Conservation (phyloP, 2,113 vertebrate genomes). For the Craseonycteris thonglongyai region DNA sequence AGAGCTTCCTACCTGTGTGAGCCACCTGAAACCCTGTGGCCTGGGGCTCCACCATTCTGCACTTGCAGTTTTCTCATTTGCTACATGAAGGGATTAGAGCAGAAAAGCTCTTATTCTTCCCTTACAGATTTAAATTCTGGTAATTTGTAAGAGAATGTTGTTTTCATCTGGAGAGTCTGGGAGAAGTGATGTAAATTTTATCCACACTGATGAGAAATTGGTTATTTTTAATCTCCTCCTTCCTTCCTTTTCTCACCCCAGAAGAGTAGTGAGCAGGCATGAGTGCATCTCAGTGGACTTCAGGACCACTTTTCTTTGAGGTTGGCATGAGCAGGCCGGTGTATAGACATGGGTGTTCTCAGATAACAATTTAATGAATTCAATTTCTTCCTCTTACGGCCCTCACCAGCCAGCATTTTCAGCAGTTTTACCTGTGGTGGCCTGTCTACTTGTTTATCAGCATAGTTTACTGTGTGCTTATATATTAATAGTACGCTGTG, state of each 20-base stretch:
- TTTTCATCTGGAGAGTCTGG: background rate
- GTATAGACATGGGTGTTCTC: background rate
- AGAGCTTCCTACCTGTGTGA: fast-evolving
- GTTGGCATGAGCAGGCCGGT: background rate
- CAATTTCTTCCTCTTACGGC: fast-evolving
- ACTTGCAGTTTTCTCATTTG: background rate
- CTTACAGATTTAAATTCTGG: background rate
- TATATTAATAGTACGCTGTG: too few relatives aligned
- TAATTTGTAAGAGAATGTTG: background rate
- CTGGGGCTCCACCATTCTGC: background rate
- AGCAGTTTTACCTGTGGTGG: background rate
- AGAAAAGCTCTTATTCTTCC: background rate
- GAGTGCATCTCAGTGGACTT: background rate
- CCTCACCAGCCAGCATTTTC: background rate
- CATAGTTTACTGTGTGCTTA: background rate
- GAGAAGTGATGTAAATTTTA: background rate
- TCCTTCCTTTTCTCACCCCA: background rate
- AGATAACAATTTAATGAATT: fast-evolving
- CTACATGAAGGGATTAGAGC: background rate
- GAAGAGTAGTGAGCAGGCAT: background rate
- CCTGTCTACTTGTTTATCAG: background rate
- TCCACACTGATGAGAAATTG: background rate
- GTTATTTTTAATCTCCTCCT: background rate
- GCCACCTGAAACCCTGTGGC: background rate
- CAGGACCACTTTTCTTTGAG: background rate